These are phyloP conservation scores for Elanoides forficatus DNA, from an alignment of 2,113 vertebrate genomes.

Conservation along the genomic window DNA sequence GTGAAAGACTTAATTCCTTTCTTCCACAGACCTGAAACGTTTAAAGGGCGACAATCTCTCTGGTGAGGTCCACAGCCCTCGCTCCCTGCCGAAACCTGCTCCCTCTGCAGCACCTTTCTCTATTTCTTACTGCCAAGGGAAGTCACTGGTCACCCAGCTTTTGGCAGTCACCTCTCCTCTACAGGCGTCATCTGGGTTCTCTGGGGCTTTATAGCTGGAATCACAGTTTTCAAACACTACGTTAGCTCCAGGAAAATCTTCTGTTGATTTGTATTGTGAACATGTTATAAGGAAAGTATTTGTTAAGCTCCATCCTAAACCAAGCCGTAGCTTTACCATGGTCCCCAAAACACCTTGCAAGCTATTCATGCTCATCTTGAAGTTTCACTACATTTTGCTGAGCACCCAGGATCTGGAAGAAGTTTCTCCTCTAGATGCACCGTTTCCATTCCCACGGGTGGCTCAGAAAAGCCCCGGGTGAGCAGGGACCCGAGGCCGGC, in stretches of 20 bases:
- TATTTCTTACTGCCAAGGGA: not conserved
- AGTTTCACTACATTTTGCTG: not conserved
- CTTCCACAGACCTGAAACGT: not conserved
- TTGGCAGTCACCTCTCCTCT: not conserved
- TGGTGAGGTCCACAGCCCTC: not conserved
- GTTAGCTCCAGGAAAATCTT: not conserved
- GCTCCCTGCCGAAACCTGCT: rapidly evolving
- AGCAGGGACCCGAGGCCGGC: not conserved
- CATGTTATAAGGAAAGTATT: not conserved
- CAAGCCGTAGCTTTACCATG: not conserved
- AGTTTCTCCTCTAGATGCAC: not conserved
- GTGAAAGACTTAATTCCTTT: not conserved
- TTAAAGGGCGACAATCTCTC: not conserved
- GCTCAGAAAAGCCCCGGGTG: not conserved
- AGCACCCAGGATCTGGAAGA: not conserved
- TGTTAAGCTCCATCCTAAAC: not conserved
- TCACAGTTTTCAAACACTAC: not conserved
- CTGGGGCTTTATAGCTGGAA: not conserved
- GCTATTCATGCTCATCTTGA: not conserved
- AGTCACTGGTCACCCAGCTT: not conserved
- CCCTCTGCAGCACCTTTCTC: not conserved
- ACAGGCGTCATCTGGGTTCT: not conserved
- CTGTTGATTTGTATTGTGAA: not conserved
- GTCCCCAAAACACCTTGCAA: not conserved
- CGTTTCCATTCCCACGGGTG: not conserved